Percentiles rank a stretch among this genome's conserved stretches.
These are phyloP conservation scores for Ovis canadensis DNA, from an alignment of 2,113 vertebrate genomes.

Conservation along the genomic window DNA sequence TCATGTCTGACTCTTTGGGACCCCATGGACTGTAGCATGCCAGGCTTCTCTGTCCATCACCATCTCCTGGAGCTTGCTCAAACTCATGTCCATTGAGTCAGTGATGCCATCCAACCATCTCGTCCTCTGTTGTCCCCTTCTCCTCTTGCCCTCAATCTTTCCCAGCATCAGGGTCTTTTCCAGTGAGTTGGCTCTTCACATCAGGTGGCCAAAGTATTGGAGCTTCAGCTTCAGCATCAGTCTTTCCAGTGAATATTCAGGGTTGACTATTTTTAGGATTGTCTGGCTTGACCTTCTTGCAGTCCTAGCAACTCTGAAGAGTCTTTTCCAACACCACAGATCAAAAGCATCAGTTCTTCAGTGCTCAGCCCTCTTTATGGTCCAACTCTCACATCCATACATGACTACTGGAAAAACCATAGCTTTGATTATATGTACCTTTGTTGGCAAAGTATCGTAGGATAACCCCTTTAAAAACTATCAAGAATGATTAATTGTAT, in stretches of 20 bases:
- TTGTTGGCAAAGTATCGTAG: slow-evolving; percentile 10
- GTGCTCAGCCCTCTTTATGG: not conserved
- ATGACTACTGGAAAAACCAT: not conserved
- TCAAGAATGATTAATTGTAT: slow-evolving; percentile 56
- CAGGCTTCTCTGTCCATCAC: not conserved
- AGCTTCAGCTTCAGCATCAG: not conserved
- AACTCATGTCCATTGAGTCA: not conserved
- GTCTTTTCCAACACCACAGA: not conserved
- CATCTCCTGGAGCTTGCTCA: not conserved
- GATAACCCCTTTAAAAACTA: slow-evolving; percentile 29
- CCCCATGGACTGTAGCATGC: not conserved
- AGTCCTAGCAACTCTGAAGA: not conserved
- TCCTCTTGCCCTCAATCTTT: not conserved
- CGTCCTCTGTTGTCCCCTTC: not conserved
- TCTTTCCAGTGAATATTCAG: not conserved
- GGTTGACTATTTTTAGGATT: not conserved
- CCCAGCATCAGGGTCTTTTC: not conserved
- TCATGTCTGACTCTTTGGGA: not conserved
- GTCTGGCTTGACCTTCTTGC: not conserved
- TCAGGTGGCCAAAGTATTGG: not conserved
- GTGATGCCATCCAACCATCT: not conserved
- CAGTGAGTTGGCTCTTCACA: not conserved
- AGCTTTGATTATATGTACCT: not conserved
- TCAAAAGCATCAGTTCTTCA: not conserved
- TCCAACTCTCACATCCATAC: not conserved